A percentile compares a stretch with the other conserved stretches of the same genome.
phyloP scores from a whole-genome alignment of 2,888 invertebrate species.

The Glyphotaelius pellucidus region DNA sequence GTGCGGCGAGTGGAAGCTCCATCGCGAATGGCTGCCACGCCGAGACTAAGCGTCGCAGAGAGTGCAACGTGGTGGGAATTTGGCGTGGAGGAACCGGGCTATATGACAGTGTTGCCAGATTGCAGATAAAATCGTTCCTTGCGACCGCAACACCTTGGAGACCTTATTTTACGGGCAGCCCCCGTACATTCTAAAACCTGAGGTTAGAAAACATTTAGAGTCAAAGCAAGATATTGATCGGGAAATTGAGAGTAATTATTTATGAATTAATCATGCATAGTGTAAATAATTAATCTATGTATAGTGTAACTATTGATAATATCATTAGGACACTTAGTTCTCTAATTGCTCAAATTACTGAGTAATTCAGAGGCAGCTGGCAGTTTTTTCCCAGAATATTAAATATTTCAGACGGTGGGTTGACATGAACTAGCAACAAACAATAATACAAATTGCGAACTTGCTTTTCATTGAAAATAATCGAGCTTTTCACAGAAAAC shows the following conservation, averaged over 20 bases:
- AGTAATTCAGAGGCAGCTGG: background rate
- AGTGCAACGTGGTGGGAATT: too few species aligned
- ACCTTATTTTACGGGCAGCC: too few species aligned
- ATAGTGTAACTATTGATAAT: background rate
- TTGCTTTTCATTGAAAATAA: background rate
- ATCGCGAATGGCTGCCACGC: too few species aligned
- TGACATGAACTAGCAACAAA: background rate
- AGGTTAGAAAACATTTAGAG: background rate
- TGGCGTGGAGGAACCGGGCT: too few species aligned
- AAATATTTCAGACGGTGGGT: background rate
- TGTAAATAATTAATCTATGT: too few species aligned
- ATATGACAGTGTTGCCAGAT: too few species aligned
- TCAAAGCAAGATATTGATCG: background rate
- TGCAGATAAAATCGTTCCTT: too few species aligned
- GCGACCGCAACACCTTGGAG: too few species aligned
- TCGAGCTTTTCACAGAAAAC: background rate
- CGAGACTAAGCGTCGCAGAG: too few species aligned
- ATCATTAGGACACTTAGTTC: background rate
- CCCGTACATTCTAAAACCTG: background rate
- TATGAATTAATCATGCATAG: background rate
- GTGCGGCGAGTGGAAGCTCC: too few species aligned
- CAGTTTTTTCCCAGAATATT: background rate
- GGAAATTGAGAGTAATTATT: background rate
- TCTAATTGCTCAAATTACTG: background rate
- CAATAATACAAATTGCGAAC: background rate